Percentiles rank a stretch among this genome's conserved stretches.
Conservation (phyloP, 92 coral and sea anemone species). For the Paramuricea clavata region DNA sequence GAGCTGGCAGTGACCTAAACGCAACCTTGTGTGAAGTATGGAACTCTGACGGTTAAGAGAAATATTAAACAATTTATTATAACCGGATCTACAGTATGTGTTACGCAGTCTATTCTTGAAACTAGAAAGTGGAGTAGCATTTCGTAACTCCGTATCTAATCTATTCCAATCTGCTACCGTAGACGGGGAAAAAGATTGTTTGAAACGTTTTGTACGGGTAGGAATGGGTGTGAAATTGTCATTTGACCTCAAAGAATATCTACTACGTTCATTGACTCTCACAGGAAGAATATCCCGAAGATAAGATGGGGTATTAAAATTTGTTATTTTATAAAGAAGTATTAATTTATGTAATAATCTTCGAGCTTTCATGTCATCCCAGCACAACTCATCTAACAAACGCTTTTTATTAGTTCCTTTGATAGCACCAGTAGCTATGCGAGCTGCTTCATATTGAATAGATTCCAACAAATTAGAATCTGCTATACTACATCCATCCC, state of each 20-base stretch:
- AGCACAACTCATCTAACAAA: not conserved
- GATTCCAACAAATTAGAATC: conserved; percentile 22
- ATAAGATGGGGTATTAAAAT: not conserved
- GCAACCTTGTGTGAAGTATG: not conserved
- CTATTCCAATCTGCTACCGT: not conserved
- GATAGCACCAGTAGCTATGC: conserved; percentile 61
- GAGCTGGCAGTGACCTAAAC: too few species aligned
- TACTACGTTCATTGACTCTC: not conserved
- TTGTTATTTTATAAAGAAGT: not conserved
- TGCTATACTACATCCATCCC: conserved; percentile 41
- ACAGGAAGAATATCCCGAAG: not conserved
- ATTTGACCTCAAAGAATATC: not conserved
- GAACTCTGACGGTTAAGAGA: not conserved
- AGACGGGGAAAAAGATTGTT: not conserved
- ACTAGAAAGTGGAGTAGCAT: not conserved
- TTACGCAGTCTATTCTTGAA: not conserved
- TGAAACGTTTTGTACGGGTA: not conserved
- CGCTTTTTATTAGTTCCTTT: conserved; percentile 46
- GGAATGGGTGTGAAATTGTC: not conserved
- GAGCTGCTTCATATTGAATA: conserved; percentile 61
- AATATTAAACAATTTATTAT: too few species aligned
- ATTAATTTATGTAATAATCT: not conserved
- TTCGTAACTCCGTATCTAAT: not conserved
- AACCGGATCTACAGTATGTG: too few species aligned
- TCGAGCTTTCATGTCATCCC: conserved; percentile 4